Percentiles rank a stretch among this genome's conserved stretches.
phyloP scores from a whole-genome alignment of 2,113 vertebrate genomes.

The Colaptes auratus region DNA sequence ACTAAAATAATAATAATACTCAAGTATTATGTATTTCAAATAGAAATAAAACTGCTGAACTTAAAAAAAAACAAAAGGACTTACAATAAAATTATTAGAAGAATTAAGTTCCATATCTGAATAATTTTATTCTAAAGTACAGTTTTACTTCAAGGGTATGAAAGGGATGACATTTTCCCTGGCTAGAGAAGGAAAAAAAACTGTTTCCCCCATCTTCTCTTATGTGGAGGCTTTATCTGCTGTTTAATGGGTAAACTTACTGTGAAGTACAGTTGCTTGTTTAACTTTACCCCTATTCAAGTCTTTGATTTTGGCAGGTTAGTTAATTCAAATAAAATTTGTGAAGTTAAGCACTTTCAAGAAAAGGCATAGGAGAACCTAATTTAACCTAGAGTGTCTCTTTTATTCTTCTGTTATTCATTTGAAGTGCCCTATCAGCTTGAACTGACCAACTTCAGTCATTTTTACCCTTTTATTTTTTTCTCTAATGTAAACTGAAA shows the following conservation, averaged over 20 bases:
- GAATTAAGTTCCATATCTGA: neutral
- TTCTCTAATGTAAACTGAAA: conserved; percentile 97
- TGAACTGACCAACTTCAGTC: conserved; percentile 98
- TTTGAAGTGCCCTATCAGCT: conserved; percentile 98
- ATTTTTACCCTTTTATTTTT: conserved; percentile 93
- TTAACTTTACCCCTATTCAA: conserved; percentile 90
- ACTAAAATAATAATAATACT: neutral
- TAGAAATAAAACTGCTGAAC: neutral
- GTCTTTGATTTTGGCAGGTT: conserved; percentile 94
- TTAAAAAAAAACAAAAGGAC: neutral
- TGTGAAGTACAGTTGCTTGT: conserved; percentile 90
- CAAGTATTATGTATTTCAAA: conserved; percentile 3
- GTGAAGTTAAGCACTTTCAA: conserved; percentile 89
- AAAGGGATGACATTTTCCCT: conserved; percentile 61
- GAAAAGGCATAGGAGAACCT: conserved; percentile 88
- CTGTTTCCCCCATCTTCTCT: conserved; percentile 69
- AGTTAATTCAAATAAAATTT: conserved; percentile 96
- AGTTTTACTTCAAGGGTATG: conserved; percentile 61
- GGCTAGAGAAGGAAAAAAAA: conserved; percentile 56
- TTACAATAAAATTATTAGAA: conserved; percentile 25
- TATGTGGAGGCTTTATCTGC: conserved; percentile 87
- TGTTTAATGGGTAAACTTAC: conserved; percentile 93
- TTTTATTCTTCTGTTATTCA: conserved; percentile 90
- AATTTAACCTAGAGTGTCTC: conserved; percentile 98
- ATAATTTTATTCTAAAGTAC: conserved; percentile 54